Base-by-base conservation (phyloP, 2,113 vertebrate species). In the human (Homo sapiens) region DNA sequence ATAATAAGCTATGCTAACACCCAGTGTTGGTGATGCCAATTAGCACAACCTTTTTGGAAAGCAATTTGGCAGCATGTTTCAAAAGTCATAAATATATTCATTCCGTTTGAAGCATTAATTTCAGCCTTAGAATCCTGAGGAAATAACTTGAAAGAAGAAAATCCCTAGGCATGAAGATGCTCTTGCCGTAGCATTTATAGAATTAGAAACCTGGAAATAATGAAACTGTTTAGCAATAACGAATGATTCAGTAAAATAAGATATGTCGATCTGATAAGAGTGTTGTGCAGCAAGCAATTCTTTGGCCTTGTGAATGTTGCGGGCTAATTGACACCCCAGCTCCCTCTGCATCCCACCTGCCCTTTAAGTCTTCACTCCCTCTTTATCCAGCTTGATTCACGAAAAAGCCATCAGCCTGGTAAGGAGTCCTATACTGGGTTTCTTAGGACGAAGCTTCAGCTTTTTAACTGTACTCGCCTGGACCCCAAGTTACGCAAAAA, bases 11-110 rank as follows among this genome's bases (percentile, higher is more conserved):
- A 78, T 92, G 66, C 90, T 84, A 93, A 89, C 89, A 95, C 87
- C 93, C 81, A 95, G 68, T 79, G 57, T 95, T 94, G 92, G 68
- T 6, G 23, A 72, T 94, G 87, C 92, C 94, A 97, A 93, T 93
- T 96, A 97, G 30, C 79, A 87, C 68, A 97, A 76, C 80, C 68
- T 79, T 94, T 97, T 93, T 76, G 85, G 94, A 95, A 96, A 94
- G 92, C 88, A 78, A 40, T 96, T 97, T 96, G 80, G 80, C 52
- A 86, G 43, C 57, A 35, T n/a, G 38, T 86, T 96, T 98, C 87
- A 84, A 90, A 91, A 98, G 68, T 96, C 95, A 92, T 94, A 93
- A 96, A 79, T 96, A 85, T 32, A 94, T 95, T 94, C 91, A 76
- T 96, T 97, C 93, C 81, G n/a, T 85, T 68, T 94, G 72, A 96